These are phyloP conservation scores for Falco columbarius DNA, from an alignment of 2,797 vertebrate species.

Conservation along the genomic window DNA sequence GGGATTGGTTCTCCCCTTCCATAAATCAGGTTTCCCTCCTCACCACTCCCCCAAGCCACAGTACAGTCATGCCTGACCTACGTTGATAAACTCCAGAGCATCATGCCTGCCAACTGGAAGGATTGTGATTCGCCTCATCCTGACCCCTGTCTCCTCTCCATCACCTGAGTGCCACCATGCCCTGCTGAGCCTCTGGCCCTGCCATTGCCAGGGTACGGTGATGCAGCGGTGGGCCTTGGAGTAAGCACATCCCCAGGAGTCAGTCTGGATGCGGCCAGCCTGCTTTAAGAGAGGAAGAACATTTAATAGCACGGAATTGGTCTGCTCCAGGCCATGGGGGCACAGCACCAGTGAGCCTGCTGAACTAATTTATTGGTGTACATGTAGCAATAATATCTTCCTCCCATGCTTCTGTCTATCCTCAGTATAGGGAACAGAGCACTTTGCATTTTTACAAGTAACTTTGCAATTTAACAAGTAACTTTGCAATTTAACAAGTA, in stretches of 20 bases:
- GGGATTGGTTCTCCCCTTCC: not conserved
- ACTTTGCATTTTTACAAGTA: not conserved
- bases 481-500: no score
- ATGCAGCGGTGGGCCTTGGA: not conserved
- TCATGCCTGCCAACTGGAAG: not conserved
- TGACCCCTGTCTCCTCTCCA: not conserved
- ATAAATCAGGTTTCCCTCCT: not conserved
- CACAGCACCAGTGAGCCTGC: not conserved
- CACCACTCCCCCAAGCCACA: not conserved
- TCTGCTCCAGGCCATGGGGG: not conserved
- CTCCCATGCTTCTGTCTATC: not conserved
- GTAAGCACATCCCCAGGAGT: not conserved
- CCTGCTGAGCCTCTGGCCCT: not conserved
- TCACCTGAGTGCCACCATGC: not conserved
- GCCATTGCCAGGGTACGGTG: fast-evolving
- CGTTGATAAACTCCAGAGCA: not conserved
- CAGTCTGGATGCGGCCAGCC: not conserved
- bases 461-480: no score
- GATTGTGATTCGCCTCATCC: fast-evolving
- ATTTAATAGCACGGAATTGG: not conserved
- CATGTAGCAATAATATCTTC: not conserved
- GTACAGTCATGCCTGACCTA: not conserved
- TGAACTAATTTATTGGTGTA: not conserved
- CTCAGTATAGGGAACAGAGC: not conserved
- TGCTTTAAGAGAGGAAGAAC: not conserved